Evolutionary conservation across 2,113 vertebrate genomes (phyloP), one percentile per base, ranked within the genome.

Genomic region (Mesembrinibis cayennensis): DNA sequence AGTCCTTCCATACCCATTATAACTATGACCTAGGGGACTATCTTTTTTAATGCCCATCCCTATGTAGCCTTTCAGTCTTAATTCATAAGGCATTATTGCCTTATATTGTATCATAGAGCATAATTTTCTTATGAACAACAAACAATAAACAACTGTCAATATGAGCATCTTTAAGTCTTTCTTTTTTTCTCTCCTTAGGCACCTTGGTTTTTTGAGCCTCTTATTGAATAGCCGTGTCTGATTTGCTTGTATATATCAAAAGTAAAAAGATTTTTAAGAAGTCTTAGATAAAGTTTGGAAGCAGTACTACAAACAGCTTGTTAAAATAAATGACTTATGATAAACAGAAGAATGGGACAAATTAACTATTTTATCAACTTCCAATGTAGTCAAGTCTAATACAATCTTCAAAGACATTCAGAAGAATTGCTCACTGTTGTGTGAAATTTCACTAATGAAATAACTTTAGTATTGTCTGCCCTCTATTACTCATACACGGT

Each of bases 291-390:
- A 94, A 76, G 58, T 67, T 89, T 78, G 86, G 61, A 81, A 81
- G 30, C n/a, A 52, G n/a, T 26, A 53, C 70, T 93, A 49, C 36
- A 61, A 90, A 71, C 32, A 81, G 44, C 23, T 25, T 62, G 11
- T 80, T 87, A 85, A 95, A 95, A 89, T 62, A 44, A 82, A 90
- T 86, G 32, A 45, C 47, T 89, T 78, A 50, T 26, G 62, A 85
- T 89, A 83, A 96, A 91, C 26, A 61, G 66, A 87, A 87, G 77
- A 94, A 93, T 74, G 50, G 45, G 66, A 67, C 72, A 95, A 96
- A 94, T 82, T 49, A 95, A 94, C 19, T 47, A 38, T 95, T 96
- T 94, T 78, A 91, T 85, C 92, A 92, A 23, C 29, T 89, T 79
- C 52, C 47, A 59, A 38, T 38, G 30, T 47, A 87, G 71, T 17